A percentile compares a stretch with the other conserved stretches of the same genome.
These are phyloP conservation scores for Ectropis crepuscularia DNA, from an alignment of 2,888 invertebrate genomes.

Conservation along the genomic window DNA sequence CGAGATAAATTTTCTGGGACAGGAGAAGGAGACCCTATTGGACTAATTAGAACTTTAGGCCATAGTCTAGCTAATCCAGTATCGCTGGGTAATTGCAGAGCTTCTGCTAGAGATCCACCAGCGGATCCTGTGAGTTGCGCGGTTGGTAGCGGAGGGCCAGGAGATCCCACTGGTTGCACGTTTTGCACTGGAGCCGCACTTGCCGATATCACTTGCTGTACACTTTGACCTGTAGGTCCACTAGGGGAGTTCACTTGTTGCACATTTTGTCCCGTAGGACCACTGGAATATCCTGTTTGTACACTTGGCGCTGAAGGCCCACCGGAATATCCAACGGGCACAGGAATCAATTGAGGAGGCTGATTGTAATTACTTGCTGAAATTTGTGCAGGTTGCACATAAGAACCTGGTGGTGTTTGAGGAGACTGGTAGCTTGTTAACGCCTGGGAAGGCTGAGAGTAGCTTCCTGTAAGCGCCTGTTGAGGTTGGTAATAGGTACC, in stretches of 20 bases:
- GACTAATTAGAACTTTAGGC: conserved; percentile 25
- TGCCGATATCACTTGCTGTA: neutral
- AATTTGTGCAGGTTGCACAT: conserved; percentile 7
- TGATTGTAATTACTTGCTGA: conserved; percentile 8
- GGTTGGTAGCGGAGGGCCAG: neutral
- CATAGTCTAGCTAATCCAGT: conserved; percentile 20
- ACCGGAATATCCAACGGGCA: conserved; percentile 14
- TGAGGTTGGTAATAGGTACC: conserved; percentile 13
- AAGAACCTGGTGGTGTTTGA: conserved; percentile 5
- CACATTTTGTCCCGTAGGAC: neutral
- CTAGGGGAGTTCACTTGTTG: neutral
- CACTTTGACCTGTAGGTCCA: conserved; percentile 1
- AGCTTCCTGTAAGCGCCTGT: conserved; percentile 8
- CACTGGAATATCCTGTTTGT: conserved; percentile 1
- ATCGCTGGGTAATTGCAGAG: conserved; percentile 1
- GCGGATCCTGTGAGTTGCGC: neutral
- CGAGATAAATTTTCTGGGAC: conserved; percentile 8
- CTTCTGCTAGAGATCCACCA: neutral
- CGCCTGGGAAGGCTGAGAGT: conserved; percentile 12
- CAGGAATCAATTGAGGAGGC: conserved; percentile 14
- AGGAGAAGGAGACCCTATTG: conserved; percentile 22
- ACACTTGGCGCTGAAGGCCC: neutral
- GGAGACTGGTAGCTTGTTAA: conserved; percentile 9
- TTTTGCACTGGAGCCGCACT: neutral
- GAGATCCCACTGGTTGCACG: neutral